Evolutionary conservation across 1,140 invertebrate genomes (phyloP), one percentile per base, ranked within the genome.

Genomic region (Polyergus mexicanus): DNA sequence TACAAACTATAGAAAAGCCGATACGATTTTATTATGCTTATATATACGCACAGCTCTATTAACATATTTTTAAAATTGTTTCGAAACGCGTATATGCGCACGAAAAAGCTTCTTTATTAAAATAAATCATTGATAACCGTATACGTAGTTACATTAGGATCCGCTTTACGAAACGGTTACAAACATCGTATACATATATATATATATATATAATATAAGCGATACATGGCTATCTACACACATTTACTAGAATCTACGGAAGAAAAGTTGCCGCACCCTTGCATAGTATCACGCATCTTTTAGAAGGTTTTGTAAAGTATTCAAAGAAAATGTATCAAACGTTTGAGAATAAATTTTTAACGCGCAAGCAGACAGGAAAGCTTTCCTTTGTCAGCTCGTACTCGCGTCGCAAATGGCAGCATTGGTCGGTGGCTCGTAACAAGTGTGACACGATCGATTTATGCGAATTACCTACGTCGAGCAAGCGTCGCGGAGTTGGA

Each of bases 401-500:
- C 22, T 72, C 5, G 54, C 28, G 8, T 72, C 13, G 25, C n/a
- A 44, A 71, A 71, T 71, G 22, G 38, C n/a, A 22, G 19, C 25
- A 28, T 38, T 35, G 25, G 28, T 1, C 25, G 13, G 5, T 0
- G 13, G 1, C 2, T 54, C 68, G 68, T 74, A 72, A 74, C 38
- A 60, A 72, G 47, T 41, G 13, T 44, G 51, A 58, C 51, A 19
- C 56, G 66, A 72, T 74, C 78, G 68, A 83, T 72, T 83, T 74
- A 72, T 60, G 68, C 68, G 78, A 60, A 83, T 83, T 83, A 32
- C 32, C 32, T 32, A 72, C 13, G 58, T 72, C 38, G 68, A 19
- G 28, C 13, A 44, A 35, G 54, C 71, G 54, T 83, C 38, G 68
- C 68, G 38, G 38, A 44, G 16, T 83, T 19, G 68, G 38, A 83